Conservation (phyloP, 1,140 invertebrate species). For the Drosophila chauvacae region DNA sequence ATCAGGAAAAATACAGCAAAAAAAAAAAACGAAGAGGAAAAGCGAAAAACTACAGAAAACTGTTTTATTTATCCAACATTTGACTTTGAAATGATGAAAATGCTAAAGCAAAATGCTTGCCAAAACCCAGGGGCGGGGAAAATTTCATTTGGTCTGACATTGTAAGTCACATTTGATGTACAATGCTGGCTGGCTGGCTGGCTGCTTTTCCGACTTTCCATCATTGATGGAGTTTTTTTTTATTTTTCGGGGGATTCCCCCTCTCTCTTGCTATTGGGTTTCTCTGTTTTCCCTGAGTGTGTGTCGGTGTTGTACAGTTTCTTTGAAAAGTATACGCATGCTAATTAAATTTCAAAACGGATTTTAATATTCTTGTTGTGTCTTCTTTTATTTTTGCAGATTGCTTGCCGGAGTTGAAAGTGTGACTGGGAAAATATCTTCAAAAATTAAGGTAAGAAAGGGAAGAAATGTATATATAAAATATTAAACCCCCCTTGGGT, state of each 20-base stretch:
- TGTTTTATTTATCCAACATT: constrained; percentile 69
- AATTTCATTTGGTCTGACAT: constrained; percentile 59
- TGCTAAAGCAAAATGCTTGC: constrained; percentile 43
- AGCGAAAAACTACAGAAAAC: constrained; percentile 47
- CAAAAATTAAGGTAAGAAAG: constrained; percentile 26
- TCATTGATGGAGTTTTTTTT: constrained; percentile 25
- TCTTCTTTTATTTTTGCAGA: constrained; percentile 41
- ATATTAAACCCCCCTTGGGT: neutral
- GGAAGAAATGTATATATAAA: neutral
- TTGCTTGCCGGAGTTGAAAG: constrained; percentile 5
- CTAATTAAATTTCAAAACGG: constrained; percentile 63
- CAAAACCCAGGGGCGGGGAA: constrained; percentile 7
- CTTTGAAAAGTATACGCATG: constrained; percentile 41
- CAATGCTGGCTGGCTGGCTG: constrained; percentile 17
- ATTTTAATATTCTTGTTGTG: constrained; percentile 14
- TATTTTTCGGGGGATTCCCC: neutral
- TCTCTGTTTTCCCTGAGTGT: neutral
- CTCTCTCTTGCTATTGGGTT: too few species aligned
- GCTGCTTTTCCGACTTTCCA: constrained; percentile 9
- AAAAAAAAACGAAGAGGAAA: neutral
- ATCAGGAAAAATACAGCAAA: neutral
- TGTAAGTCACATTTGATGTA: constrained; percentile 65
- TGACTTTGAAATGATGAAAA: constrained; percentile 65
- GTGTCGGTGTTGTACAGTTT: constrained; percentile 20
- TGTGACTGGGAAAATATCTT: constrained; percentile 22